These are phyloP conservation scores for Cladopsammia gracilis DNA, from an alignment of 64 coral and sea anemone species.

Conservation along the genomic window DNA sequence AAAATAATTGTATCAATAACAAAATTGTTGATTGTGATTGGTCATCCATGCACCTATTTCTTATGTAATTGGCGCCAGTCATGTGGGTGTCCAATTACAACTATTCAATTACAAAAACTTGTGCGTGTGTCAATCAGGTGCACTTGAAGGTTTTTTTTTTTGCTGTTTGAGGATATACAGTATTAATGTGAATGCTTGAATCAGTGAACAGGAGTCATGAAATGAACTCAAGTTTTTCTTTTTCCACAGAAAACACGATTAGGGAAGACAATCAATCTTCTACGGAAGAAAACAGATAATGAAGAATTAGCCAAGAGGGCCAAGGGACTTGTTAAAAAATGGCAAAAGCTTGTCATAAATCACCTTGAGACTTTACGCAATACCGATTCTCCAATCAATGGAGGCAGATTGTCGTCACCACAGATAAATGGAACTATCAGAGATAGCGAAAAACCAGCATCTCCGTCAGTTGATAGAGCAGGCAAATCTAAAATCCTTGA, in stretches of 20 bases:
- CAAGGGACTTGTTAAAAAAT: constrained; percentile 98
- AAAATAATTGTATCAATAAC: no score
- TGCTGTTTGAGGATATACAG: no score
- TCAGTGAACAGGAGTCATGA: background rate
- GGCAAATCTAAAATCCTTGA: constrained; percentile 80
- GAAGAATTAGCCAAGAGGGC: constrained; percentile 90
- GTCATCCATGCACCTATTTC: no score
- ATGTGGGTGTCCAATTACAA: no score
- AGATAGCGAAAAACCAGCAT: constrained; percentile 72
- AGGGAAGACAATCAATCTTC: constrained; percentile 95
- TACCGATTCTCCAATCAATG: constrained; percentile 94
- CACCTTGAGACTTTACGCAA: constrained; percentile 90
- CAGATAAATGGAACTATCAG: constrained; percentile 91
- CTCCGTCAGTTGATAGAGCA: constrained; percentile 62
- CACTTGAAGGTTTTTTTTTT: no score
- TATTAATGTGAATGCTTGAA: no score
- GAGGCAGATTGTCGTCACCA: constrained; percentile 80
- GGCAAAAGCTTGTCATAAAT: constrained; percentile 96
- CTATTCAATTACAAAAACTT: no score
- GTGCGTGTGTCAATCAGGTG: no score
- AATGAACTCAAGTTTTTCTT: background rate
- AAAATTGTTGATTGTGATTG: no score
- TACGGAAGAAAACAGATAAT: constrained; percentile 97
- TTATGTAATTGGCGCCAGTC: no score
- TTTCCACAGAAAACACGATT: constrained; percentile 94